These are phyloP conservation scores for Trachythela sp. DNA, from an alignment of 64 coral and sea anemone species.

Conservation along the genomic window DNA sequence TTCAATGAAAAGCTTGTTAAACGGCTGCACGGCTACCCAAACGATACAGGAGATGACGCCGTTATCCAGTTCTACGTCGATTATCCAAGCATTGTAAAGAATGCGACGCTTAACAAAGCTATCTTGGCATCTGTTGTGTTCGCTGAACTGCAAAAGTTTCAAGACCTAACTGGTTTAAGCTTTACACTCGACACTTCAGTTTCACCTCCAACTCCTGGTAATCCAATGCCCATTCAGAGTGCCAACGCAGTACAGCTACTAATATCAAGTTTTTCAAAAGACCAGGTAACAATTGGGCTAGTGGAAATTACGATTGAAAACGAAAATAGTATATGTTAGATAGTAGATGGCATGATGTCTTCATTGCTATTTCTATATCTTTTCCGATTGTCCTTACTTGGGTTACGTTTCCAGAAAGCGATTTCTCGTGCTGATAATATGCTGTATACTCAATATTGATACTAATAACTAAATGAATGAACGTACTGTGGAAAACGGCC, in stretches of 20 bases:
- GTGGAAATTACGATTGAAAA: too few relatives aligned
- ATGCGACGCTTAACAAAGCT: not conserved
- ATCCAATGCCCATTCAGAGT: not conserved
- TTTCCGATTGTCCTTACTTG: too few relatives aligned
- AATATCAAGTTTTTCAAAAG: not conserved
- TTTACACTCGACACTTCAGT: not conserved
- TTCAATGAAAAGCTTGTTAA: not conserved
- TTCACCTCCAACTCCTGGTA: not conserved
- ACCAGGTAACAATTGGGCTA: not conserved
- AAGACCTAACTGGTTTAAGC: not conserved
- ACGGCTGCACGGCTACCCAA: not conserved
- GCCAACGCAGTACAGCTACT: not conserved
- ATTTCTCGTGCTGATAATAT: too few relatives aligned
- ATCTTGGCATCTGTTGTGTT: not conserved
- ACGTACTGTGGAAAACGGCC: too few relatives aligned
- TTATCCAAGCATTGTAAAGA: not conserved
- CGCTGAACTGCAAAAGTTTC: not conserved
- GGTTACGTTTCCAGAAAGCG: too few relatives aligned
- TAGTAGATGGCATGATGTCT: too few relatives aligned
- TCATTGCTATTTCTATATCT: too few relatives aligned
- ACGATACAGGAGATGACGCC: not conserved
- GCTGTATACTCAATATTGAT: too few relatives aligned
- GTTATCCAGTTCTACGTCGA: not conserved
- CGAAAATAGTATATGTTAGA: too few relatives aligned
- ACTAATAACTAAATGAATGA: too few relatives aligned